Percentiles rank a stretch among this genome's conserved stretches.
phyloP scores from a whole-genome alignment of 2,797 vertebrate genomes.

The Gymnoscopelus microlampas region DNA sequence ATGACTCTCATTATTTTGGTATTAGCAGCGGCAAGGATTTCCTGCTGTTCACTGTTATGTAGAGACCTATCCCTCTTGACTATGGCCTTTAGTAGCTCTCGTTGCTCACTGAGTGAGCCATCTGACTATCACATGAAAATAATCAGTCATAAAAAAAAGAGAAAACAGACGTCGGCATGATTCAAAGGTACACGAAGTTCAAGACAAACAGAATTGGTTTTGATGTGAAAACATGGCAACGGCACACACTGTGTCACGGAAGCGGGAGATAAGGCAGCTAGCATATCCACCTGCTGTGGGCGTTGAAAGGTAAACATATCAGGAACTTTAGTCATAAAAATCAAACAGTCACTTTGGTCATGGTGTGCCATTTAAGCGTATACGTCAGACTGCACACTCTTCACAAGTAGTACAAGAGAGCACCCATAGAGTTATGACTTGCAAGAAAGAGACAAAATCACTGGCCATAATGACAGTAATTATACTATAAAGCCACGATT shows the following conservation, averaged over 20 bases:
- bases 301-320: conserved; percentile 58
- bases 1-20: not conserved
- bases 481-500: conserved; percentile 43
- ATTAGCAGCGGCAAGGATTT: not conserved
- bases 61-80: not conserved
- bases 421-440: conserved; percentile 32
- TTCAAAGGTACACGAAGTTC: conserved; percentile 12
- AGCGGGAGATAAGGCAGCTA: conserved; percentile 41
- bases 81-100: too few species aligned
- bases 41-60: too few species aligned
- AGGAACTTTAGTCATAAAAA: conserved; percentile 58
- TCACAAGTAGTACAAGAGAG: conserved; percentile 14
- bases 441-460: conserved; percentile 41
- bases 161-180: conserved; percentile 6
- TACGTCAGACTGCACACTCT: not conserved
- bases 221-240: conserved; percentile 33
- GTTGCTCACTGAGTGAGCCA: conserved; percentile 13
- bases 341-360: conserved; percentile 31
- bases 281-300: conserved; percentile 45
- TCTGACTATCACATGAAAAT: conserved; percentile 20
- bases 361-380: conserved; percentile 6
- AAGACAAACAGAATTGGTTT: conserved; percentile 53
- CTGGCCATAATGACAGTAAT: conserved; percentile 47
- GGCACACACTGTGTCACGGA: conserved; percentile 20
- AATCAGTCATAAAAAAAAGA: conserved; percentile 26